phyloP scores from a whole-genome alignment of 2,797 vertebrate genomes.

The Xyrichtys novacula region DNA sequence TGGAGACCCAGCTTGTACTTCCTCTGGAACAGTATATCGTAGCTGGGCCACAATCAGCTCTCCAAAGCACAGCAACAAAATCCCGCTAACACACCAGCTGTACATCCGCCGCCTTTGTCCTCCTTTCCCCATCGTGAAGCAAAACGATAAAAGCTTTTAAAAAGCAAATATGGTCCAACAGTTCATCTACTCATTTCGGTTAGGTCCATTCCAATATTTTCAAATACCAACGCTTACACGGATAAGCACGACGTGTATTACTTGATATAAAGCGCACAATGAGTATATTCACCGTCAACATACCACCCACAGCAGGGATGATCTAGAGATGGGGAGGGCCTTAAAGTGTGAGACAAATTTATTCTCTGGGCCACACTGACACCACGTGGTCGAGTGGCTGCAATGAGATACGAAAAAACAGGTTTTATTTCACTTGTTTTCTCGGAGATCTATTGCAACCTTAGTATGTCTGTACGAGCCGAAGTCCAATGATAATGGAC shows the following conservation, averaged over 20 bases:
- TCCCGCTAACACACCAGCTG: constrained; percentile 37
- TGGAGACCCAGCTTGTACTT: constrained; percentile 77
- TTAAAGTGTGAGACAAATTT: background rate
- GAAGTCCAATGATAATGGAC: no score
- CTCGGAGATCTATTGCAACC: background rate
- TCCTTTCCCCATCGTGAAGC: constrained; percentile 48
- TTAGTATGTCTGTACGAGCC: no score
- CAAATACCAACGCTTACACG: background rate
- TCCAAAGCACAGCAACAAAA: constrained; percentile 56
- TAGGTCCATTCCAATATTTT: background rate
- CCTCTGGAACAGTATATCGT: constrained; percentile 81
- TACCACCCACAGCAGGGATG: constrained; percentile 5
- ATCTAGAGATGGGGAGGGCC: constrained; percentile 49
- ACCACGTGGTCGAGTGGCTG: constrained; percentile 48
- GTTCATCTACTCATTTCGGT: background rate
- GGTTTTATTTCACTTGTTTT: background rate
- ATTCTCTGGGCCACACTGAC: constrained; percentile 57
- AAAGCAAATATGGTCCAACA: accelerated
- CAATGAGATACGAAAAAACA: background rate
- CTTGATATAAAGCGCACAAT: background rate
- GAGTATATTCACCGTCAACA: constrained; percentile 2
- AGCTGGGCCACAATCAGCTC: constrained; percentile 71
- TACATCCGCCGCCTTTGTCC: constrained; percentile 60
- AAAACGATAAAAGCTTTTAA: background rate
- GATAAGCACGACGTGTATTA: background rate